Evolutionary conservation across 2,113 vertebrate species (phyloP).

Genomic region (Otus sunia): DNA sequence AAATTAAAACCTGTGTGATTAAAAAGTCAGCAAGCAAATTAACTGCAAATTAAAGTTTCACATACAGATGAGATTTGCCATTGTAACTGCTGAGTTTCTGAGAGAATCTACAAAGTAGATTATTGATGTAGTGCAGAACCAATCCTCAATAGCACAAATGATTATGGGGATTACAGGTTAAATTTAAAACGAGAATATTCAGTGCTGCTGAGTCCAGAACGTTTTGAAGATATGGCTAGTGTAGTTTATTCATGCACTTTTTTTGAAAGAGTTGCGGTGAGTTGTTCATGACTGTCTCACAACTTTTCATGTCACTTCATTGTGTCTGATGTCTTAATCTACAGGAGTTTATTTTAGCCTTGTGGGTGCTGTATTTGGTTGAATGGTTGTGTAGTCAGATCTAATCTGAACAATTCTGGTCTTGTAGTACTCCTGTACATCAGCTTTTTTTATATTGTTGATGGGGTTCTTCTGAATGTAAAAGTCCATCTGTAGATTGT

Average conservation of each 20-base stretch:
- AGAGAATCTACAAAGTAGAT: neutral
- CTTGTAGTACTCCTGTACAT: neutral
- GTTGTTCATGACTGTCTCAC: neutral
- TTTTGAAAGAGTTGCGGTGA: neutral
- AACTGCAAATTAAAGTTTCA: neutral
- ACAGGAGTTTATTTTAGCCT: neutral
- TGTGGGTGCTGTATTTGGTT: accelerated
- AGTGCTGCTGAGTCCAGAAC: neutral
- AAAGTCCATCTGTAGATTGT: neutral
- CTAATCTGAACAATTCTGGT: neutral
- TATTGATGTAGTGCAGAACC: neutral
- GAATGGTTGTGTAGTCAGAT: neutral
- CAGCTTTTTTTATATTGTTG: neutral
- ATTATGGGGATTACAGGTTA: neutral
- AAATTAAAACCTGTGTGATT: neutral
- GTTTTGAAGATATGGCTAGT: neutral
- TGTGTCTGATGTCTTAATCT: neutral
- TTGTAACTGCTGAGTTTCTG: neutral
- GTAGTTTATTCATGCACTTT: neutral
- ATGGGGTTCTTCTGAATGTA: neutral
- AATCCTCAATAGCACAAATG: neutral
- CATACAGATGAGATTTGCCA: neutral
- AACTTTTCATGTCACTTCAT: neutral
- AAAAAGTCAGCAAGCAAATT: neutral
- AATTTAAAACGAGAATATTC: neutral